A percentile compares a stretch with the other conserved stretches of the same genome.
Conservation (phyloP, 2,113 vertebrate genomes). For the Pollachius pollachius region DNA sequence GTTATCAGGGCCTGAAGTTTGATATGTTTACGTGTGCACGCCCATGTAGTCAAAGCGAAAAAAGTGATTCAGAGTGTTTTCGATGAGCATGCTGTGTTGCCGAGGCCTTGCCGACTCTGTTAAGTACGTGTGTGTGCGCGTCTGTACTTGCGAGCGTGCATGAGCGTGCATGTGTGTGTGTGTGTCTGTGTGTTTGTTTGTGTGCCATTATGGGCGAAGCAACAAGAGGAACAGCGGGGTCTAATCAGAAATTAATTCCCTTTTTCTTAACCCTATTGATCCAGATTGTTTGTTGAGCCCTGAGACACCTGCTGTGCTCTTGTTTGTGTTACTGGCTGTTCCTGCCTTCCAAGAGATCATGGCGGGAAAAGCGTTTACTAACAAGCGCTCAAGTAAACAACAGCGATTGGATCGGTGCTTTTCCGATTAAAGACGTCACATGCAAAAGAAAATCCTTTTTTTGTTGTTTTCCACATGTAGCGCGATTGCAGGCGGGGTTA, state of each 20-base stretch:
- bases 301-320: slow-evolving; percentile 13
- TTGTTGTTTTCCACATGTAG: slow-evolving; percentile 17
- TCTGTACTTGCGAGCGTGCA: too few relatives aligned
- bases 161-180: too few relatives aligned
- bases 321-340: slow-evolving; percentile 24
- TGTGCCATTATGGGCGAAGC: not conserved
- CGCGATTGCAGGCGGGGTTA: slow-evolving; percentile 25
- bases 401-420: not conserved
- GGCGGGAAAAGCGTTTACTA: not conserved
- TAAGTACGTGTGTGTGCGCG: too few relatives aligned
- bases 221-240: not conserved
- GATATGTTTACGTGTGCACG: slow-evolving; percentile 35
- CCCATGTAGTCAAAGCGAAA: slow-evolving; percentile 33
- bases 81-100: not conserved
- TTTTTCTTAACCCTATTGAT: slow-evolving; percentile 31
- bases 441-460: not conserved
- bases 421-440: too few relatives aligned
- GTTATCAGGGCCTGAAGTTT: slow-evolving; percentile 56
- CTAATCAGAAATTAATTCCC: slow-evolving; percentile 5
- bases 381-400: not conserved
- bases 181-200: too few relatives aligned
- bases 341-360: slow-evolving; percentile 12
- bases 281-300: slow-evolving; percentile 15
- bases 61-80: slow-evolving; percentile 25
- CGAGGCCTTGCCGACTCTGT: slow-evolving; percentile 1